Conservation (phyloP, 2,113 vertebrate genomes). For the Strix aluco region DNA sequence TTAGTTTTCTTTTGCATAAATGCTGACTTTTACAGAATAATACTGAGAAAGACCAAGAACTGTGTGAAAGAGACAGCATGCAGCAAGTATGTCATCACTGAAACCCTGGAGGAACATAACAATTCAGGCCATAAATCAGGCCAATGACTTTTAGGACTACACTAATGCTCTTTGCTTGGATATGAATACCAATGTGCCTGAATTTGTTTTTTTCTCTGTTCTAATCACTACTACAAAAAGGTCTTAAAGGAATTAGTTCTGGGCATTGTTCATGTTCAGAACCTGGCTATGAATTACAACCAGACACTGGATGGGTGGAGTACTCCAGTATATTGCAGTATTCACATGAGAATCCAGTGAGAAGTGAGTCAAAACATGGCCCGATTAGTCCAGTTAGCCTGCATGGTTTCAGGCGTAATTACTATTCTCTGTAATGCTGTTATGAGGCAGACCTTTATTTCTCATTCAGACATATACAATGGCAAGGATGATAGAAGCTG, state of each 20-base stretch:
- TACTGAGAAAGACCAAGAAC: background rate
- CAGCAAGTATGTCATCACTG: background rate
- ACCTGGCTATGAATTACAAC: background rate
- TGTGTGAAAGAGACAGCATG: background rate
- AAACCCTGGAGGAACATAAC: slow-evolving; percentile 7
- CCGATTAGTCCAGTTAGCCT: background rate
- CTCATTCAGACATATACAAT: background rate
- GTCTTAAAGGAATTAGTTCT: background rate
- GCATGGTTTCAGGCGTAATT: background rate
- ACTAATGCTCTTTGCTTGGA: slow-evolving; percentile 10
- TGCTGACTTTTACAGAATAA: background rate
- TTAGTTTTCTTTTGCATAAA: background rate
- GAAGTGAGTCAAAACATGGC: background rate
- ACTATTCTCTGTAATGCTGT: background rate
- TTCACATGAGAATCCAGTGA: background rate
- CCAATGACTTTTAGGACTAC: slow-evolving; percentile 14
- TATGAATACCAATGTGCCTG: slow-evolving; percentile 18
- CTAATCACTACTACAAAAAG: background rate
- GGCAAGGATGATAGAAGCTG: background rate
- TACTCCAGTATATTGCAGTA: background rate
- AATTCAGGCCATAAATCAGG: slow-evolving; percentile 61
- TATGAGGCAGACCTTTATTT: background rate
- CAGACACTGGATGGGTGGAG: background rate
- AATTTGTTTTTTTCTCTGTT: background rate
- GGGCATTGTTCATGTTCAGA: background rate